These are phyloP conservation scores for Diplolepis rosae DNA, from an alignment of 2,888 invertebrate genomes.

Conservation along the genomic window DNA sequence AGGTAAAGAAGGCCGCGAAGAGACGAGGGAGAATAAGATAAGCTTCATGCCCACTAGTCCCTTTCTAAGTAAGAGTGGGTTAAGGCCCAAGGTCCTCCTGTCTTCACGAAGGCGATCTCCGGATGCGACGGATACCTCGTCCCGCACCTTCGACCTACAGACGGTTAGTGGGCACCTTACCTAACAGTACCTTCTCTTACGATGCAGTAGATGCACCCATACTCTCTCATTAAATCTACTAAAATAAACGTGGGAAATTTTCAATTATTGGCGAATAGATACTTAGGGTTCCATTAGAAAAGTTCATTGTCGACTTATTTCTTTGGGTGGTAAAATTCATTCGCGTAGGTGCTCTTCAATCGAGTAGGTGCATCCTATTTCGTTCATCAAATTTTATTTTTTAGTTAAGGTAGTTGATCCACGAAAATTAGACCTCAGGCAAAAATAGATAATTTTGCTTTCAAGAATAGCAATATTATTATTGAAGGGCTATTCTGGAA, in stretches of 20 bases:
- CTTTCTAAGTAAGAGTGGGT: constrained; percentile 71
- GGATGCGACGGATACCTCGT: constrained; percentile 49
- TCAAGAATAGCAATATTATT: no score
- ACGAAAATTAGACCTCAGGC: no score
- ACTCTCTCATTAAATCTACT: constrained; percentile 18
- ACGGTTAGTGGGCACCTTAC: constrained; percentile 43
- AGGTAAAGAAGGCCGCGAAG: constrained; percentile 34
- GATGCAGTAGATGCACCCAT: constrained; percentile 42
- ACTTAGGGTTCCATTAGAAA: constrained; percentile 12
- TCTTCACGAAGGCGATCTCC: constrained; percentile 48
- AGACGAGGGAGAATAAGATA: constrained; percentile 48
- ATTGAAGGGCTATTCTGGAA: no score
- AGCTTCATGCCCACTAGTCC: constrained; percentile 59
- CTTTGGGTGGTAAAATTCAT: neutral
- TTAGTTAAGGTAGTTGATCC: no score
- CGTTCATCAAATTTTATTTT: neutral
- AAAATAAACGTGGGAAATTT: constrained; percentile 4
- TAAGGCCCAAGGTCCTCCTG: constrained; percentile 71
- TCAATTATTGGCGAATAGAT: no score
- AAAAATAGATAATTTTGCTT: no score
- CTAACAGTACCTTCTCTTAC: constrained; percentile 45
- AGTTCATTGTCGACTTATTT: constrained; percentile 4
- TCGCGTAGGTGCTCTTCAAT: constrained; percentile 14
- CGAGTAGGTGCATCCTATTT: neutral
- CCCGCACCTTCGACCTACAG: constrained; percentile 50